These are phyloP conservation scores for Drosophila rufa DNA, from an alignment of 1,140 invertebrate genomes.

Conservation along the genomic window DNA sequence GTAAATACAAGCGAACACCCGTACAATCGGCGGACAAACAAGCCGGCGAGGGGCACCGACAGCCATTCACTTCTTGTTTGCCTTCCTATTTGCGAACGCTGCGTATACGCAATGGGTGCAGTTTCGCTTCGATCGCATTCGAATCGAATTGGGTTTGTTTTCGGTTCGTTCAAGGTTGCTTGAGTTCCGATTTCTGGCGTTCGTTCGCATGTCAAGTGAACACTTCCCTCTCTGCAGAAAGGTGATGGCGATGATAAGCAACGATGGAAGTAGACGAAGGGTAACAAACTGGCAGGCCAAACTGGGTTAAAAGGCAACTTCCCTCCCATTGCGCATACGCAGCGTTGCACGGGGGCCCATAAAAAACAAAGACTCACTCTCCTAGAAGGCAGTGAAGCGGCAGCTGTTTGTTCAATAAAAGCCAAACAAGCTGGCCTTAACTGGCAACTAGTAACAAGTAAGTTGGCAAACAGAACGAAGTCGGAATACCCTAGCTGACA, in stretches of 20 bases:
- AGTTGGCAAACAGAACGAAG: slow-evolving; percentile 11
- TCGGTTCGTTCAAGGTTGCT: slow-evolving; percentile 45
- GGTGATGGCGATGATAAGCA: slow-evolving; percentile 54
- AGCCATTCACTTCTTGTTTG: slow-evolving; percentile 62
- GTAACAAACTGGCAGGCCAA: slow-evolving; percentile 13
- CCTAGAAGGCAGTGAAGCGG: slow-evolving; percentile 24
- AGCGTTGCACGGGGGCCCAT: slow-evolving; percentile 52
- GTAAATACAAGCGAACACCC: slow-evolving; percentile 60
- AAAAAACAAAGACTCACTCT: slow-evolving; percentile 48
- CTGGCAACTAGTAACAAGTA: neutral
- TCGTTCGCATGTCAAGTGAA: slow-evolving; percentile 45
- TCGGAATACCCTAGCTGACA: slow-evolving; percentile 5
- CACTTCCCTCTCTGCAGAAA: slow-evolving; percentile 19
- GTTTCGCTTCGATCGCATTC: slow-evolving; percentile 17
- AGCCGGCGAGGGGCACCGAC: slow-evolving; percentile 23
- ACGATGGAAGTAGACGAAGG: slow-evolving; percentile 22
- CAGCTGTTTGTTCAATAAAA: slow-evolving; percentile 79
- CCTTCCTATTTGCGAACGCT: slow-evolving; percentile 46
- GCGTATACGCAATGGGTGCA: slow-evolving; percentile 65
- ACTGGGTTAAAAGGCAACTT: slow-evolving; percentile 63
- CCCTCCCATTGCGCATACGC: slow-evolving; percentile 65
- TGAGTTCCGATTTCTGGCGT: too few species aligned
- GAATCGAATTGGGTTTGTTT: slow-evolving; percentile 17
- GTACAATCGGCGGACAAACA: slow-evolving; percentile 14
- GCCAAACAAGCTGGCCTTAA: slow-evolving; percentile 23